Conservation (phyloP, 2,113 vertebrate species). For the Percopsis transmontana region DNA sequence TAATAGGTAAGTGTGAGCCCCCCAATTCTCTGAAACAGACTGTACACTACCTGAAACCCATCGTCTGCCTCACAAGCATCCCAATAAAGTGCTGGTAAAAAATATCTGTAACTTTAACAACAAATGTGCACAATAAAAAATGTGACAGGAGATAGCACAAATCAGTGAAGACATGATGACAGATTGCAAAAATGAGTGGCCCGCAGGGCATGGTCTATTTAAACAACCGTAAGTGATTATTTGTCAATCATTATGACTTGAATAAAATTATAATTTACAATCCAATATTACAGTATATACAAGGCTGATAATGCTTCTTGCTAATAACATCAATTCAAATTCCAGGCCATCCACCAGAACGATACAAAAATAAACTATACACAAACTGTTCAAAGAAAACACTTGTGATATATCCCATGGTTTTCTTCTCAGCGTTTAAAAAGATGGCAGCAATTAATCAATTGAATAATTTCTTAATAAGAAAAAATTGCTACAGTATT, state of each 20-base stretch:
- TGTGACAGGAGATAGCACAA: conserved; percentile 36
- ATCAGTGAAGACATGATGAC: conserved; percentile 43
- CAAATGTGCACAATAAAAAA: conserved; percentile 73
- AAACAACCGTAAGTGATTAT: conserved; percentile 68
- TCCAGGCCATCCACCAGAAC: conserved; percentile 80
- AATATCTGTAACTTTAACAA: conserved; percentile 70
- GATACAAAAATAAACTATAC: conserved; percentile 91
- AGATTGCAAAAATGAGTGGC: conserved; percentile 57
- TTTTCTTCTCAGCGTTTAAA: conserved; percentile 79
- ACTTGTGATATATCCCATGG: conserved; percentile 64
- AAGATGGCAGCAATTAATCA: conserved; percentile 84
- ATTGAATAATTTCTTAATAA: conserved; percentile 81
- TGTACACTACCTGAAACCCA: conserved; percentile 60
- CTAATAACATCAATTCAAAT: conserved; percentile 74
- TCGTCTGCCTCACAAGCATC: conserved; percentile 64
- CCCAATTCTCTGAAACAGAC: conserved; percentile 57
- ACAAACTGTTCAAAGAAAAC: conserved; percentile 82
- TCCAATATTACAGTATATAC: conserved; percentile 89
- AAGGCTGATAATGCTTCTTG: conserved; percentile 78
- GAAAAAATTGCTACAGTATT: conserved; percentile 91
- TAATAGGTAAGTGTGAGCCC: conserved; percentile 44
- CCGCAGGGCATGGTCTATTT: conserved; percentile 63
- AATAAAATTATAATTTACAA: conserved; percentile 85
- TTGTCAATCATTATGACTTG: conserved; percentile 65
- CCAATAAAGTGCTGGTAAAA: conserved; percentile 82